Base-by-base conservation (phyloP, 2,113 vertebrate genomes). In the Peromyscus californicus region DNA sequence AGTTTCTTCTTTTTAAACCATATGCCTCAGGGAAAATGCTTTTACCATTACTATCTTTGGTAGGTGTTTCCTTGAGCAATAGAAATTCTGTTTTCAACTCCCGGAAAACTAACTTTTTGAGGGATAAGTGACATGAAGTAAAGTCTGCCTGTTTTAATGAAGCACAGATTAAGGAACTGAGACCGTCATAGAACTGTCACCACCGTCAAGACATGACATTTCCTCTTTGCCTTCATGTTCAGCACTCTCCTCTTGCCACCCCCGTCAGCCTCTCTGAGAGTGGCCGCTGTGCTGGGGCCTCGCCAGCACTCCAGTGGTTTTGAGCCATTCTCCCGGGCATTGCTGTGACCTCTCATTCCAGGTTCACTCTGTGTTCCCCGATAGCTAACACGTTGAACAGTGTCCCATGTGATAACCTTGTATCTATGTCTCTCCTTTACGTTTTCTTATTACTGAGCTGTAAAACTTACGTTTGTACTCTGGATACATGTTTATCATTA, bases 121-220 rank as follows among this genome's bases (percentile, higher is more conserved):
- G 74, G 33, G 19, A 78, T 57, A 74, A 67, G 72, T 61, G 65
- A 31, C 33, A 15, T 83, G 22, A 85, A 59, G n/a, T 79, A 72
- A 84, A 89, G 69, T 45, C 67, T 45, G n/a, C 54, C 31, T 93
- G 2, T 90, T n/a, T 79, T 74, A 61, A 59, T 54, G 63, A 1
- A 88, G 26, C 90, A 83, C 42, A 87, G 88, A 65, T 91, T 93
- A 70, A 87, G 88, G 69, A 57, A 51, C 57, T 88, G 79, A 91
- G 69, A 96, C 51, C 59, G 54, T 93, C 61, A 78, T 72, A 67
- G 88, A 54, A n/a, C 59, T 79, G 57, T 91, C 51, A 63, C 6
- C 17, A 9, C 51, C 87, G 51, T 90, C 74, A 76, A 76, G 59
- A 39, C 33, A 74, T 0, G 65, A 54, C 15, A 24, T 91, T 95